Evolutionary conservation across 2,113 vertebrate genomes (phyloP), one percentile per base, ranked within the genome.

Genomic region (Tachysurus vachellii): DNA sequence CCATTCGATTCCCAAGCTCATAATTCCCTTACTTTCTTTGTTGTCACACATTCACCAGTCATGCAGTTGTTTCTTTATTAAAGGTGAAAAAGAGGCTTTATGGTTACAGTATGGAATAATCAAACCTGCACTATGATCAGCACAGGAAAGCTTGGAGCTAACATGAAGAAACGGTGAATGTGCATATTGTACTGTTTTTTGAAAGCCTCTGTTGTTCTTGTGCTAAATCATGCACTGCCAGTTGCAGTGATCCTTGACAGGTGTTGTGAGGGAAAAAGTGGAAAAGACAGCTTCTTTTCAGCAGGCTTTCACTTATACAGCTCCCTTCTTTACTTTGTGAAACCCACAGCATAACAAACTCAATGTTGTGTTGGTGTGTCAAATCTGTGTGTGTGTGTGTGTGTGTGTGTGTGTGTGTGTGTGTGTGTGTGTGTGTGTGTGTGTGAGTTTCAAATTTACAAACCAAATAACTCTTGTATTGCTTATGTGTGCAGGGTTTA

Each of bases 131-230:
- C 56, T 44, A 26, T 59, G 79, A 80, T 81, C 36, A 61, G 79
- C 5, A 17, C 28, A 57, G 61, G 36, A 80, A 66, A 56, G 21
- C 62, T 80, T 42, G 62, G 54, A 36, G 61, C 53, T 68, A 56
- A n/a, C 19, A 9, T n/a, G 66, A 16, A 80, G 59, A 23, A 36
- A 19, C 5, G 5, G 76, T 80, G 85, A 80, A 86, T 80, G 76
- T 86, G 47, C 84, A 86, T 66, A 80, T 36, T 86, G 84, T 86
- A 54, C 47, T 83, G 44, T 31, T 50, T 57, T 84, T 84, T 64
- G 85, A 68, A 85, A 89, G 89, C 75, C 86, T 88, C 73, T 87
- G 88, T 89, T 86, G 85, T 80, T 85, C 64, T 83, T 5, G 82
- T 79, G 76, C 28, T 86, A 68, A 68, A 68, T 62, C 61, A 14